Percentiles rank a stretch among this genome's conserved stretches.
Conservation (phyloP, 2,888 invertebrate genomes). For the Acleris laterana region DNA sequence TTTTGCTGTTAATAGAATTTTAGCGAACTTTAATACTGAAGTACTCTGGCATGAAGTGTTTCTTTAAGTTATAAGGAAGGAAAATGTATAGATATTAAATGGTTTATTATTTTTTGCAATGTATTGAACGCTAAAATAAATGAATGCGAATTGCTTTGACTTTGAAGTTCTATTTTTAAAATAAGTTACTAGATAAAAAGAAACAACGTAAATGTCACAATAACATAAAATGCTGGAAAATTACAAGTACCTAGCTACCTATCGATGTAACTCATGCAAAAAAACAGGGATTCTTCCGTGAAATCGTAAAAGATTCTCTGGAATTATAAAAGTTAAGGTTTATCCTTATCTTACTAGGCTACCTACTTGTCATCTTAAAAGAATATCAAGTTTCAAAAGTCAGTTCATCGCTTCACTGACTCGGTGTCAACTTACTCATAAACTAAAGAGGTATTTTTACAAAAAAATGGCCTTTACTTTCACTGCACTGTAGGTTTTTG, state of each 20-base stretch:
- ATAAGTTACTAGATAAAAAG: too few species aligned
- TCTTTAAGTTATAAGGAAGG: slow-evolving; percentile 9
- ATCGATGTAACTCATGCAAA: too few species aligned
- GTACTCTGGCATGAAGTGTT: slow-evolving; percentile 17
- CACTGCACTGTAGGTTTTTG: slow-evolving; percentile 30
- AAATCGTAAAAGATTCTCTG: neutral
- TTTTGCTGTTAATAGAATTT: slow-evolving; percentile 29
- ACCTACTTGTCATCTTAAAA: slow-evolving; percentile 16
- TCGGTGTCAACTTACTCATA: slow-evolving; percentile 24
- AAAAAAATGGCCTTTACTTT: slow-evolving; percentile 26
- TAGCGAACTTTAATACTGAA: slow-evolving; percentile 8
- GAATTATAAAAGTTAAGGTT: too few species aligned
- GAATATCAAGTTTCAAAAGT: slow-evolving; percentile 22
- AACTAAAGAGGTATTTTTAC: slow-evolving; percentile 17
- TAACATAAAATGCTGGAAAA: too few species aligned
- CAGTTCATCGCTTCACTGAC: slow-evolving; percentile 24
- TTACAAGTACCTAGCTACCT: too few species aligned
- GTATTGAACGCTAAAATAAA: too few species aligned
- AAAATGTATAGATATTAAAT: slow-evolving; percentile 20
- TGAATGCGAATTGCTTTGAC: too few species aligned
- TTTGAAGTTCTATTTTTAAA: too few species aligned
- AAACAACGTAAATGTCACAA: too few species aligned
- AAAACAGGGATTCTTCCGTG: neutral
- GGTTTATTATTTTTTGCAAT: neutral
- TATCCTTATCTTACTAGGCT: slow-evolving; percentile 1